phyloP scores from a whole-genome alignment of 2,888 invertebrate genomes.

The Lepidocyrtoides sp. region DNA sequence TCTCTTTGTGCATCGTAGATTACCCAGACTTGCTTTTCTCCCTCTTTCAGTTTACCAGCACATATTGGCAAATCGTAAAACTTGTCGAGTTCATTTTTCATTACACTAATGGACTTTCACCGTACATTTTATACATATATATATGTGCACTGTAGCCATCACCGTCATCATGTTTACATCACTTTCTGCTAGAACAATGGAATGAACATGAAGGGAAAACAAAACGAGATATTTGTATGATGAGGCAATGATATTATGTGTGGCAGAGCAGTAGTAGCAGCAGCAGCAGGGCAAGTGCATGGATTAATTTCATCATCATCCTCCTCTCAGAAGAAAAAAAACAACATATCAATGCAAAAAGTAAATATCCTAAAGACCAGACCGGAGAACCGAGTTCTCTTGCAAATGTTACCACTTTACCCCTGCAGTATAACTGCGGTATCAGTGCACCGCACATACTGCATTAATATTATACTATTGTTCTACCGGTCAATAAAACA shows the following conservation, averaged over 20 bases:
- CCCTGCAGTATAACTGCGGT: not conserved
- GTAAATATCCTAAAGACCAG: slow-evolving; percentile 19
- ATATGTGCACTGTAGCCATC: not conserved
- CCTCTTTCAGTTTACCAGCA: not conserved
- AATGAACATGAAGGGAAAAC: not conserved
- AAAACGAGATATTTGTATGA: not conserved
- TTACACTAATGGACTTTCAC: slow-evolving; percentile 79
- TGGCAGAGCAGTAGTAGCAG: too few relatives aligned
- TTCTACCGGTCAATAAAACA: too few relatives aligned
- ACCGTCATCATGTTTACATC: not conserved
- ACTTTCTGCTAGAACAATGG: not conserved
- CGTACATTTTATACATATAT: not conserved
- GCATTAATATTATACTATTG: not conserved
- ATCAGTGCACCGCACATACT: not conserved
- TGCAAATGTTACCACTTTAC: too few relatives aligned
- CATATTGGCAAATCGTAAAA: slow-evolving; percentile 55
- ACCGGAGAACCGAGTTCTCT: not conserved
- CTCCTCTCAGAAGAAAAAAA: not conserved
- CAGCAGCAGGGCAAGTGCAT: not conserved
- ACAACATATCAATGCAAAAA: slow-evolving; percentile 9
- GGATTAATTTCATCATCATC: not conserved
- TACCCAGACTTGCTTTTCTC: not conserved
- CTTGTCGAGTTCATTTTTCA: slow-evolving; percentile 79
- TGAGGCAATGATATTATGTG: not conserved
- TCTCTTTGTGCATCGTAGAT: slow-evolving; percentile 43